Evolutionary conservation across 2,888 invertebrate species (phyloP).

Genomic region (Watsonalla binaria): DNA sequence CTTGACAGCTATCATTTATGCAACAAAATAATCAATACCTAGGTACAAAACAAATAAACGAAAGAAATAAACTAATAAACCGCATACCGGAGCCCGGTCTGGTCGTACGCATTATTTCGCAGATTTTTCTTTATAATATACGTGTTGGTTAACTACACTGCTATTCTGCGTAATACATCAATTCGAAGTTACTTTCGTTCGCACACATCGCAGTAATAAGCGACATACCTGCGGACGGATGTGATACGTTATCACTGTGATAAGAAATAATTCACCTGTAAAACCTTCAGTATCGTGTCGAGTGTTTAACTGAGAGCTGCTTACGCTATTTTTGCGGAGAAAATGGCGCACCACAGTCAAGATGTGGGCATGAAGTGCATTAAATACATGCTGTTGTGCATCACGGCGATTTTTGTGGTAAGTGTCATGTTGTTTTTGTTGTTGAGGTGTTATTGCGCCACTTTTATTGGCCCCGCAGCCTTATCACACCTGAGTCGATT

Average conservation of each 20-base stretch:
- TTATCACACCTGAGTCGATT: constrained; percentile 13
- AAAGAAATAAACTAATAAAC: too few relatives aligned
- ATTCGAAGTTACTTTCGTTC: not conserved
- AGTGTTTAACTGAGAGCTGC: constrained; percentile 8
- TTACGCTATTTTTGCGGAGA: constrained; percentile 21
- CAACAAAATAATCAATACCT: too few relatives aligned
- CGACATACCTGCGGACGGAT: not conserved
- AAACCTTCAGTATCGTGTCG: constrained; percentile 18
- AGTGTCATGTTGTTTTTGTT: constrained; percentile 52
- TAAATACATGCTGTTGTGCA: constrained; percentile 86
- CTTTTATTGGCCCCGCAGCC: constrained; percentile 17
- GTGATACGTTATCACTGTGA: constrained; percentile 36
- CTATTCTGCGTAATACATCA: not conserved
- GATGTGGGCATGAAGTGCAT: constrained; percentile 86
- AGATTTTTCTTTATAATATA: too few relatives aligned
- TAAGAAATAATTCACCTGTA: constrained; percentile 22
- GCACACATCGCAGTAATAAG: not conserved
- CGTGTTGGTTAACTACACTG: not conserved
- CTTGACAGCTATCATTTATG: too few relatives aligned
- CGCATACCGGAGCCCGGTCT: too few relatives aligned
- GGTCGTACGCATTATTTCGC: too few relatives aligned
- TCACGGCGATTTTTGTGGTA: constrained; percentile 88
- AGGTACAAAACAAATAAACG: too few relatives aligned
- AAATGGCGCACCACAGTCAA: constrained; percentile 58
- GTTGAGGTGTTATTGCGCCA: constrained; percentile 8